Evolutionary conservation across 1,140 invertebrate genomes (phyloP).

Genomic region (Thaumetopoea pityocampa): DNA sequence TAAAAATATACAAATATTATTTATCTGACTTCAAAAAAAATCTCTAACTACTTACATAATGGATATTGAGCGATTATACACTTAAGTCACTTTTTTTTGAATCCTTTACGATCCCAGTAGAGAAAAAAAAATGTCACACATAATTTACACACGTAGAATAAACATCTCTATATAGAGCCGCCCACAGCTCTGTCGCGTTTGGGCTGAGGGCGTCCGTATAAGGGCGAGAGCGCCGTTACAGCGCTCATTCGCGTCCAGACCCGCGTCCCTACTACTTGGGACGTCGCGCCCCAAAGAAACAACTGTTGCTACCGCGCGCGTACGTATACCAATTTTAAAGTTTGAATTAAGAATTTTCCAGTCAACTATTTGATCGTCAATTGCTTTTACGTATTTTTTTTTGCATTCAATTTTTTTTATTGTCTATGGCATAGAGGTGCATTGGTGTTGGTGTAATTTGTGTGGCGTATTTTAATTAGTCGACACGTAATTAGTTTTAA

Average conservation of each 20-base stretch:
- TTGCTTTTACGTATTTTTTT: not conserved
- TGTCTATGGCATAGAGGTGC: conserved; percentile 6
- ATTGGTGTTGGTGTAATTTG: conserved; percentile 14
- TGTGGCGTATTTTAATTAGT: conserved; percentile 16
- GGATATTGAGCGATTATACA: too few relatives aligned
- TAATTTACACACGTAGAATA: not conserved
- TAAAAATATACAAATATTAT: too few relatives aligned
- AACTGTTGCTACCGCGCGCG: conserved; percentile 50
- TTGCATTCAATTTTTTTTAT: conserved; percentile 16
- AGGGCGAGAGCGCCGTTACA: conserved; percentile 36
- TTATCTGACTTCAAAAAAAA: too few relatives aligned
- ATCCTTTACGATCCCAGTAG: too few relatives aligned
- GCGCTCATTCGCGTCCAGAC: conserved; percentile 44
- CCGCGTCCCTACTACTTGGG: conserved; percentile 55
- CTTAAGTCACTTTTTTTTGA: too few relatives aligned
- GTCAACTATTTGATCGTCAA: conserved; percentile 3
- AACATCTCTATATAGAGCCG: conserved; percentile 43
- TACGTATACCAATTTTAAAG: conserved; percentile 30
- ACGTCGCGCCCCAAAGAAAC: conserved; percentile 26
- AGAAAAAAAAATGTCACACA: too few relatives aligned
- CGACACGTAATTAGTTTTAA: too few relatives aligned
- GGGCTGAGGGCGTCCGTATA: conserved; percentile 52
- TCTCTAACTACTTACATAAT: too few relatives aligned
- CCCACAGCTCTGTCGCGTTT: conserved; percentile 36
- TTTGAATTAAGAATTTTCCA: conserved; percentile 11